Evolutionary conservation across 2,797 vertebrate species (phyloP).

Genomic region (Carduelis carduelis): DNA sequence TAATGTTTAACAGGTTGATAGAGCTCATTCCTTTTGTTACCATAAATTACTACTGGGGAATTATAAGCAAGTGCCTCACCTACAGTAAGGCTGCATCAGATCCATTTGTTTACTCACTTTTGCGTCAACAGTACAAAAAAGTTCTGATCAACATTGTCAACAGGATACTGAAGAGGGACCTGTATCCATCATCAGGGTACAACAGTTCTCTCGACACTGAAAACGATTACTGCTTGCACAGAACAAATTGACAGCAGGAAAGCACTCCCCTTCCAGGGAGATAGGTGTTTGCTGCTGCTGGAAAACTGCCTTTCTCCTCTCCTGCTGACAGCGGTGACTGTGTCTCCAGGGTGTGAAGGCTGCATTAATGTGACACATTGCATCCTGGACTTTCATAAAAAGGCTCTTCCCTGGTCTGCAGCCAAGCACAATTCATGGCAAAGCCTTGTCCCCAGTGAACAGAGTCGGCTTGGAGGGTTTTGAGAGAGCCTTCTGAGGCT

Average conservation of each 20-base stretch:
- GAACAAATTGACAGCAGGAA: conserved; percentile 72
- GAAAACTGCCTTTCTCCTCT: conserved; percentile 11
- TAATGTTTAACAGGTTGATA: conserved; percentile 77
- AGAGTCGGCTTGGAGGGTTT: not conserved
- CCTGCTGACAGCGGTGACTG: not conserved
- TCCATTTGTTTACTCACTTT: conserved; percentile 81
- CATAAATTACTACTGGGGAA: conserved; percentile 80
- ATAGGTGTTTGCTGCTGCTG: not conserved
- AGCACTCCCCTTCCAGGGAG: not conserved
- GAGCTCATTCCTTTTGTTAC: conserved; percentile 78
- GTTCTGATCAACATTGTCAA: conserved; percentile 76
- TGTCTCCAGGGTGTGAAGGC: not conserved
- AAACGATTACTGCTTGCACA: conserved; percentile 77
- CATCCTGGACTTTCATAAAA: not conserved
- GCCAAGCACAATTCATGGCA: not conserved
- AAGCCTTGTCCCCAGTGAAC: not conserved
- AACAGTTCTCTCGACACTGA: conserved; percentile 79
- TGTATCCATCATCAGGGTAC: conserved; percentile 72
- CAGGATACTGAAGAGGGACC: conserved; percentile 73
- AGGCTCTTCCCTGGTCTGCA: not conserved
- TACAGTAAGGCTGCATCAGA: conserved; percentile 82
- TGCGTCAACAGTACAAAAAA: conserved; percentile 81
- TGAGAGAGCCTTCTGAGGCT: not conserved
- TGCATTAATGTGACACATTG: not conserved
- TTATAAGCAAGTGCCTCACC: conserved; percentile 80